Percentiles rank a stretch among this genome's conserved stretches.
Evolutionary conservation across 2,888 invertebrate genomes (phyloP).

Genomic region (Sphaerophoria rueppellii): DNA sequence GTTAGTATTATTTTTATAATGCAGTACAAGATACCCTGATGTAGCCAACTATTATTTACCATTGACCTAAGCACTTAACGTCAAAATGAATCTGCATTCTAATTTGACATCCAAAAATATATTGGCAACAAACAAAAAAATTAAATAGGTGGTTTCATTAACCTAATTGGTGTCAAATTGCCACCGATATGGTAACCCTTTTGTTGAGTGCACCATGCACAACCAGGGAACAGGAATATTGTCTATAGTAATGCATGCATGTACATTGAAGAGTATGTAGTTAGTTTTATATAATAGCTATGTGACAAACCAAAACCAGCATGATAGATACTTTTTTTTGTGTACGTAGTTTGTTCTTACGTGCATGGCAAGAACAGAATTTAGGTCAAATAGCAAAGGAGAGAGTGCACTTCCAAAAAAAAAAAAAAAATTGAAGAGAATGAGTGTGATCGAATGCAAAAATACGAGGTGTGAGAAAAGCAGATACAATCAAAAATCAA

Average conservation of each 20-base stretch:
- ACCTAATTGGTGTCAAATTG: not conserved
- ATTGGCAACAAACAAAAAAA: not conserved
- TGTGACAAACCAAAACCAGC: constrained; percentile 38
- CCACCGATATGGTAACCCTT: constrained; percentile 5
- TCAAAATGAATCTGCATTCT: too few relatives aligned
- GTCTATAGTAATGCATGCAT: not conserved
- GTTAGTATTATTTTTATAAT: too few relatives aligned
- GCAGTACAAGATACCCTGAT: too few relatives aligned
- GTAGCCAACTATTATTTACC: too few relatives aligned
- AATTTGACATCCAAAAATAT: too few relatives aligned
- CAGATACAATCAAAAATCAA: not conserved
- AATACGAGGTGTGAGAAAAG: constrained; percentile 11
- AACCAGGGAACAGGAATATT: constrained; percentile 5
- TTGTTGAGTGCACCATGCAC: constrained; percentile 19
- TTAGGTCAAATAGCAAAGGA: constrained; percentile 72
- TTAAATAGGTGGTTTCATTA: not conserved
- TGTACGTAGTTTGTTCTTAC: constrained; percentile 62
- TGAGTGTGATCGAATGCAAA: constrained; percentile 65
- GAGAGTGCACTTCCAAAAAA: constrained; percentile 51
- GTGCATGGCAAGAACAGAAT: constrained; percentile 63
- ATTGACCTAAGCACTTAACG: too few relatives aligned
- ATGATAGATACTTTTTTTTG: constrained; percentile 61
- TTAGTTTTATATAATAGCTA: constrained; percentile 3
- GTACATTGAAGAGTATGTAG: constrained; percentile 9
- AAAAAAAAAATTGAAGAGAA: constrained; percentile 1